These are phyloP conservation scores for Phymanthus crucifer DNA, from an alignment of 92 coral and sea anemone genomes.

Conservation along the genomic window DNA sequence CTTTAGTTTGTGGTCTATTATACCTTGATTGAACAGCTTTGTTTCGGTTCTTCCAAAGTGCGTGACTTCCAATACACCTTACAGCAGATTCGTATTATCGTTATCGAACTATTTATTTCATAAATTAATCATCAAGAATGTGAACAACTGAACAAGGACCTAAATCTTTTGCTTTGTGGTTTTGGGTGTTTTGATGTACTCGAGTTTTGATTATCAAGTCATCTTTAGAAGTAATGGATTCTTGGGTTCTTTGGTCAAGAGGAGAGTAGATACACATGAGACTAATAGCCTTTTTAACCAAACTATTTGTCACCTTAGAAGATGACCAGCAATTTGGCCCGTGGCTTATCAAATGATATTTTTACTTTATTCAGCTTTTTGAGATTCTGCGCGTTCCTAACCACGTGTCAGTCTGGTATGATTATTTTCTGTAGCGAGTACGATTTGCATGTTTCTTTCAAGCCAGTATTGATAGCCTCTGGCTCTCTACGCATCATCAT, in stretches of 20 bases:
- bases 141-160: background rate
- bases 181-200: background rate
- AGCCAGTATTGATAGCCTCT: background rate
- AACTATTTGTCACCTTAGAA: background rate
- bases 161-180: background rate
- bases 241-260: slow-evolving; percentile 1
- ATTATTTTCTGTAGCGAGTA: background rate
- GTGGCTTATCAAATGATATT: background rate
- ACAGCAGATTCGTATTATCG: background rate
- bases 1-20: background rate
- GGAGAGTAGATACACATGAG: background rate
- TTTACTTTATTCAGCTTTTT: background rate
- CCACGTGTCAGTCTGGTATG: background rate
- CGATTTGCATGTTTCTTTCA: slow-evolving; percentile 2
- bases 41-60: background rate
- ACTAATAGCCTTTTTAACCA: background rate
- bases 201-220: background rate
- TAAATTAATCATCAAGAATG: background rate
- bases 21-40: background rate
- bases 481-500: background rate
- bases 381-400: background rate
- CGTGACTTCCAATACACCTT: background rate
- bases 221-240: background rate
- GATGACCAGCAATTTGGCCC: background rate
- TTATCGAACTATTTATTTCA: too few species aligned